Conservation (phyloP, 1,140 invertebrate genomes). For the Whitmania pigra region DNA sequence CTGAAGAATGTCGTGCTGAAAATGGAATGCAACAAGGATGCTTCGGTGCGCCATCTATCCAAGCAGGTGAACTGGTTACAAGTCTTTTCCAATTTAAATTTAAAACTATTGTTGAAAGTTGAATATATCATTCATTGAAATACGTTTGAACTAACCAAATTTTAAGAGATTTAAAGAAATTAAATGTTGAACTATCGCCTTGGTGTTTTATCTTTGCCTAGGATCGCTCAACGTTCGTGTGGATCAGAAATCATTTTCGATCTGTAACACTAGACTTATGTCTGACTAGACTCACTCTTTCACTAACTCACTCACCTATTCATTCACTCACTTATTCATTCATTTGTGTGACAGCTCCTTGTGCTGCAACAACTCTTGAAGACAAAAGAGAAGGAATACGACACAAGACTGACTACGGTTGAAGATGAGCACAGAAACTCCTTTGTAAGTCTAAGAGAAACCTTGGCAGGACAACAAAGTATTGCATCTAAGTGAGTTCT, state of each 20-base stretch:
- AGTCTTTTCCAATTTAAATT: too few relatives aligned
- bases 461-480: neutral
- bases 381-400: constrained; percentile 7
- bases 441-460: neutral
- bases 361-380: constrained; percentile 1
- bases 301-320: neutral
- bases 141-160: neutral
- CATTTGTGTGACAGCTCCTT: neutral
- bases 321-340: neutral
- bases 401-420: neutral
- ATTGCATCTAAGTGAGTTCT: neutral
- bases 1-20: neutral
- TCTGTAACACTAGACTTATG: neutral
- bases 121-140: neutral
- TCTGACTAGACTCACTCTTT: neutral
- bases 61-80: neutral
- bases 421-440: neutral
- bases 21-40: neutral
- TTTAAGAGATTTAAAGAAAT: neutral
- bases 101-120: too few relatives aligned
- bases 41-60: neutral
- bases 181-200: neutral
- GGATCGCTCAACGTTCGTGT: neutral
- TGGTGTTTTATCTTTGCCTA: neutral
- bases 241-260: neutral